Evolutionary conservation across 1,140 invertebrate species (phyloP), one percentile per base, ranked within the genome.

Genomic region (Caenorhabditis elegans): DNA sequence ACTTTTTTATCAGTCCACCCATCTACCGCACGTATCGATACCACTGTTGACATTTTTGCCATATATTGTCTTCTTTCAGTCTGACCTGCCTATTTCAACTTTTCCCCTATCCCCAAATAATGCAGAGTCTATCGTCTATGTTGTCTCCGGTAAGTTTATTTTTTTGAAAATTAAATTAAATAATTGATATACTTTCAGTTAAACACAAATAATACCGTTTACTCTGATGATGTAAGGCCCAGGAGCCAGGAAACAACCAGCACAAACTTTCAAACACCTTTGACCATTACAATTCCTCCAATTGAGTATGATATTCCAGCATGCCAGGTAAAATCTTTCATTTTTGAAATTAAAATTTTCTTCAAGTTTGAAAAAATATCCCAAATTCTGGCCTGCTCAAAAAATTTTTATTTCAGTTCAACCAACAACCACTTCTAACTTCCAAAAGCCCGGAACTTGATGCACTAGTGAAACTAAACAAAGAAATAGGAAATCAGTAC

Each of bases 1-100:
- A 39, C 60, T 70, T 70, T 70, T 8, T 43, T 70, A 70, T 70
- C 60, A 70, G 60, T 70, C 34, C n/a, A n/a, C 10, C 60, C n/a
- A 34, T 70, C 55, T 17, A 36, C 55, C 55, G 11, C 60, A 70
- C 60, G 26, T n/a, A 39, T n/a, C 43, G 60, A 70, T 70, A 39
- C 34, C 60, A 70, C 34, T 70, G 60, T 70, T 70, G 11, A 70
- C 60, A 39, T 43, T 70, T 31, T 70, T 34, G 34, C 34, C 17
- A 39, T 70, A 70, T 70, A 70, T 70, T 22, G 8, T 11, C 26
- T 39, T 70, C 43, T 70, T 43, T 60, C 51, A 26, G 11, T 24
- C 3, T 26, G 24, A 0, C 34, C 3, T 70, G 28, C 17, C 28
- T 39, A 17, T 39, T 70, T 43, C 60, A 70, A 34, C 34, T 11